Evolutionary conservation across 2,888 invertebrate genomes (phyloP).

Genomic region (Entomobrya multifasciata): DNA sequence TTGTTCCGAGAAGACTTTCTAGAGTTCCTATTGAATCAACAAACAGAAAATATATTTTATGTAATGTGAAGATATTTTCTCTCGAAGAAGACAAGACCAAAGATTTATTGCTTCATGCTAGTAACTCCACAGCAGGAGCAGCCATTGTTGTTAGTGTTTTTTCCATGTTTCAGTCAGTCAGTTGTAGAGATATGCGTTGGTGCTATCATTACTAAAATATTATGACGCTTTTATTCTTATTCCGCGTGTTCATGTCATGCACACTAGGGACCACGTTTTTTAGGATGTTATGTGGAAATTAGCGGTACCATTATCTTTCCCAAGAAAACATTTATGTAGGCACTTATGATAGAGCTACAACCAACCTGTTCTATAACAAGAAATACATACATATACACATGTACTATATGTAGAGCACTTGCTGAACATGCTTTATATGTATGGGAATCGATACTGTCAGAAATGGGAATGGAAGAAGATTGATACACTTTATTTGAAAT

Average conservation of each 20-base stretch:
- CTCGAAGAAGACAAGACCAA: slow-evolving; percentile 50
- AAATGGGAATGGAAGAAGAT: no score
- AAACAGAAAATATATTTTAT: slow-evolving; percentile 19
- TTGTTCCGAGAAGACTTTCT: no score
- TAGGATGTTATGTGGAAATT: slow-evolving; percentile 11
- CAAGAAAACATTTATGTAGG: slow-evolving; percentile 5
- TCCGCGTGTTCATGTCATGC: not conserved
- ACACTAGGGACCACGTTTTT: not conserved
- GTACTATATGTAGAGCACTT: no score
- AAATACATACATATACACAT: no score
- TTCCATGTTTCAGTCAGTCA: slow-evolving; percentile 18
- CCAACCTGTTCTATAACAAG: no score
- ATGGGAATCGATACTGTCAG: no score
- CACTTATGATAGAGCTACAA: no score
- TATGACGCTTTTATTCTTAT: no score
- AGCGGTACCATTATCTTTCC: slow-evolving; percentile 23
- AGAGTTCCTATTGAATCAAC: slow-evolving; percentile 54
- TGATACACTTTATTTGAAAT: no score
- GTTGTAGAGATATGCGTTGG: no score
- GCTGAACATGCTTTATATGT: no score
- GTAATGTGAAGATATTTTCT: slow-evolving; percentile 39
- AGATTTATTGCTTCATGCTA: slow-evolving; percentile 64
- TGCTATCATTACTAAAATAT: no score
- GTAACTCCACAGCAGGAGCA: not conserved
- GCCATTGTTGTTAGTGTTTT: slow-evolving; percentile 17